A percentile compares a stretch with the other conserved stretches of the same genome.
These are phyloP conservation scores for Drosophila leonis DNA, from an alignment of 2,888 invertebrate genomes.

Conservation along the genomic window DNA sequence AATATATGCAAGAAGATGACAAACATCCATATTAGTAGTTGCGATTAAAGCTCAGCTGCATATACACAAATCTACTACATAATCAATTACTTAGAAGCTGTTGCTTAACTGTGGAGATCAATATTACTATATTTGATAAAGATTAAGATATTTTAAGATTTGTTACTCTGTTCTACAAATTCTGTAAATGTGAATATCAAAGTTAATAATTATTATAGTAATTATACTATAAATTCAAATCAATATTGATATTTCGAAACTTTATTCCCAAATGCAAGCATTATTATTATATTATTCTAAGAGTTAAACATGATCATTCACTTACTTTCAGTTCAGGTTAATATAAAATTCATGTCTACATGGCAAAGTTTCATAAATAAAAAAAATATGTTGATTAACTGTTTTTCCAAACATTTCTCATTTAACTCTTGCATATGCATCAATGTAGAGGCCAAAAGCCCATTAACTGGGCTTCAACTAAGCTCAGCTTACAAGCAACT, in stretches of 20 bases:
- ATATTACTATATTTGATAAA: too few relatives aligned
- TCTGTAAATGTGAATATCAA: too few relatives aligned
- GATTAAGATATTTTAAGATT: background rate
- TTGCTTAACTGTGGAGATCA: too few relatives aligned
- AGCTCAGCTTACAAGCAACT: conserved; percentile 46
- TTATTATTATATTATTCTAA: too few relatives aligned
- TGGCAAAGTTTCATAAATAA: background rate
- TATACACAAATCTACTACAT: background rate
- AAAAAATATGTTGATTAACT: background rate
- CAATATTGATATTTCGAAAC: background rate
- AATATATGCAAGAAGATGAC: conserved; percentile 12
- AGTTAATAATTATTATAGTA: background rate
- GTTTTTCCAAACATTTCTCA: background rate
- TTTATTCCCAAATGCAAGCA: background rate
- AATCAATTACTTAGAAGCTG: too few relatives aligned
- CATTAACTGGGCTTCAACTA: background rate
- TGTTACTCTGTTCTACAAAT: background rate
- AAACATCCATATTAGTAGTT: conserved; percentile 6
- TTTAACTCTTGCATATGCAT: conserved; percentile 5
- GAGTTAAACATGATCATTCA: background rate
- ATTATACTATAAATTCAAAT: background rate
- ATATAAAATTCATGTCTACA: background rate
- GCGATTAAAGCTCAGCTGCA: background rate
- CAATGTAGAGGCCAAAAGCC: background rate
- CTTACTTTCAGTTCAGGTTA: background rate